Conservation (phyloP, 1,140 invertebrate genomes). For the Tetramorium parvispinum region DNA sequence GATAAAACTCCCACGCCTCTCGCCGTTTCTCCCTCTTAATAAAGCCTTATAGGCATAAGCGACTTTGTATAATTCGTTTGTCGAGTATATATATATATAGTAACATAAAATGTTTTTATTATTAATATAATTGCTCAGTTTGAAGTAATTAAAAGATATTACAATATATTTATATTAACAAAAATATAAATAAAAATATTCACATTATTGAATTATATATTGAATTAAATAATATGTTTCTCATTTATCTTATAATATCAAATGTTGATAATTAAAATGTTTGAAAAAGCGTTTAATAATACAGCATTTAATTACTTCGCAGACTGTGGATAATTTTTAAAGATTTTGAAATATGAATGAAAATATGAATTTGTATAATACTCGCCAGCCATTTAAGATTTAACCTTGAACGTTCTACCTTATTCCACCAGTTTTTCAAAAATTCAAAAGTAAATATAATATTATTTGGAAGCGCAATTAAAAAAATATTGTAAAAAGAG, state of each 20-base stretch:
- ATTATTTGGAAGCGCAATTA: neutral
- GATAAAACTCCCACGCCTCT: conserved; percentile 12
- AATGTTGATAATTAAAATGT: neutral
- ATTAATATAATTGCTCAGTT: neutral
- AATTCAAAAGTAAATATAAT: conserved; percentile 19
- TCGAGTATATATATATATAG: neutral
- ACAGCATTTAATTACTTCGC: neutral
- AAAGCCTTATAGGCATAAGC: neutral
- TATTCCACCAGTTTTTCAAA: neutral
- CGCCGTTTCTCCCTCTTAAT: neutral
- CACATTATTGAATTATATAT: too few species aligned
- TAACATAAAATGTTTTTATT: neutral
- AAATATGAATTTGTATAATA: neutral
- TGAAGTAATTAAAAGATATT: neutral
- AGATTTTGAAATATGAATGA: neutral
- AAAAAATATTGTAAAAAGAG: neutral
- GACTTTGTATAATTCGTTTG: neutral
- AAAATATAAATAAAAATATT: neutral
- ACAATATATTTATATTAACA: neutral
- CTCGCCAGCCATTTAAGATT: neutral
- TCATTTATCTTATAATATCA: too few species aligned
- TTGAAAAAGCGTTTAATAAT: neutral
- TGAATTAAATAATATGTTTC: too few species aligned
- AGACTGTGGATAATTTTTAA: neutral
- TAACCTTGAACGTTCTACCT: neutral